phyloP scores from a whole-genome alignment of 2,888 invertebrate genomes.

The Hetaerina titia region DNA sequence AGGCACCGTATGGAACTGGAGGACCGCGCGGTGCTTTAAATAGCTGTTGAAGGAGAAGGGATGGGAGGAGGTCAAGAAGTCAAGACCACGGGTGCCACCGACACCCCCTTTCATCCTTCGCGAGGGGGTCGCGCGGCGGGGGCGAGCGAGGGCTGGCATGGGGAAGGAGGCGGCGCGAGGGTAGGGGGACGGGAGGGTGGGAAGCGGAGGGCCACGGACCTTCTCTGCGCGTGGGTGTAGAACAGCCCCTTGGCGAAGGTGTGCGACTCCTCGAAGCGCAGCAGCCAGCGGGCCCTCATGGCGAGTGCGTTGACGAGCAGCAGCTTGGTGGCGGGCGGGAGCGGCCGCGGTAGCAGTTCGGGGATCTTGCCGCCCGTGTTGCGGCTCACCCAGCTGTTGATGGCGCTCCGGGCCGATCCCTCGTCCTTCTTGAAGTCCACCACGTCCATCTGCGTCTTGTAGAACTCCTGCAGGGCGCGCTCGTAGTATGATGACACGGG shows the following conservation, averaged over 20 bases:
- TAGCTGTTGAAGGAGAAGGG: background rate
- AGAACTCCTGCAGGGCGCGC: slow-evolving; percentile 72
- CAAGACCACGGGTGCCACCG: slow-evolving; percentile 2
- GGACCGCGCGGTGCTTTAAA: background rate
- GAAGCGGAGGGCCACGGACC: slow-evolving; percentile 68
- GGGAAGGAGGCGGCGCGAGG: background rate
- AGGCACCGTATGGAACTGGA: background rate
- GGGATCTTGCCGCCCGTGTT: slow-evolving; percentile 72
- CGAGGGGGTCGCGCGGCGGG: background rate
- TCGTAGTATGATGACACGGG: slow-evolving; percentile 72
- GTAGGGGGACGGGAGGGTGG: background rate
- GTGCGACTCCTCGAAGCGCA: slow-evolving; percentile 73
- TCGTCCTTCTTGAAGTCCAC: slow-evolving; percentile 73
- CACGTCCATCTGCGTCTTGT: slow-evolving; percentile 73
- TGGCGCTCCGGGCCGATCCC: slow-evolving; percentile 70
- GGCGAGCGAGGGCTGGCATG: too few species aligned
- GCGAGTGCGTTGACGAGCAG: slow-evolving; percentile 73
- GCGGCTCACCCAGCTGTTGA: slow-evolving; percentile 73
- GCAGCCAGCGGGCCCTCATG: slow-evolving; percentile 73
- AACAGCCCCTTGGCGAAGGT: slow-evolving; percentile 74
- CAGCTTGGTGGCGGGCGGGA: slow-evolving; percentile 72
- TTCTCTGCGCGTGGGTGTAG: slow-evolving; percentile 72
- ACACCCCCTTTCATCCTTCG: background rate
- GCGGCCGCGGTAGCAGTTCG: slow-evolving; percentile 71
- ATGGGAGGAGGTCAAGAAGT: background rate